A percentile compares a stretch with the other conserved stretches of the same genome.
phyloP scores from a whole-genome alignment of 2,888 invertebrate genomes.

The Apodemia duryi region DNA sequence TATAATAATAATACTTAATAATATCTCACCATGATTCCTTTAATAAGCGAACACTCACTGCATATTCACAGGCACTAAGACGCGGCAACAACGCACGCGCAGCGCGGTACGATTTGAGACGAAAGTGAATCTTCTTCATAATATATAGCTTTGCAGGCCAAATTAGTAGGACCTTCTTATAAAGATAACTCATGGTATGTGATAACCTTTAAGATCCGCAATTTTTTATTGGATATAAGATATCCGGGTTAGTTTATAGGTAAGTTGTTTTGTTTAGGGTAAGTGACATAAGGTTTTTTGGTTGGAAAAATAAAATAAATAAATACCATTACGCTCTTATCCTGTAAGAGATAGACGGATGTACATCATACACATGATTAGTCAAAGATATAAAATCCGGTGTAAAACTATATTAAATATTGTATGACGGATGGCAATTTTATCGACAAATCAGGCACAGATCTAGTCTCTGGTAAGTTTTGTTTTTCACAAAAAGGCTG shows the following conservation, averaged over 20 bases:
- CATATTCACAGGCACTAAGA: slow-evolving; percentile 33
- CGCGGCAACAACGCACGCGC: slow-evolving; percentile 32
- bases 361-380: too few relatives aligned
- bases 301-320: too few relatives aligned
- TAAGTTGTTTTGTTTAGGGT: not conserved
- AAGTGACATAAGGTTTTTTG: not conserved
- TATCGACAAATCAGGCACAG: too few relatives aligned
- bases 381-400: too few relatives aligned
- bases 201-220: slow-evolving; percentile 13
- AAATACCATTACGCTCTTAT: too few relatives aligned
- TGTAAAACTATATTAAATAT: too few relatives aligned
- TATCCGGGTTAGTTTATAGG: not conserved
- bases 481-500: too few relatives aligned
- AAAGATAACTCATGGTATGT: slow-evolving; percentile 4
- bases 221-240: not conserved
- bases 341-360: too few relatives aligned
- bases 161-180: slow-evolving; percentile 18
- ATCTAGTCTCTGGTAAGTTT: too few relatives aligned
- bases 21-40: slow-evolving; percentile 37
- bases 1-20: not conserved
- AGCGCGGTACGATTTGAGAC: slow-evolving; percentile 33
- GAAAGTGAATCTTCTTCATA: slow-evolving; percentile 32
- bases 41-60: slow-evolving; percentile 35
- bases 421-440: too few relatives aligned
- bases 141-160: slow-evolving; percentile 37